These are phyloP conservation scores for Epizoanthus rinbou DNA, from an alignment of 92 coral and sea anemone species.

Conservation along the genomic window DNA sequence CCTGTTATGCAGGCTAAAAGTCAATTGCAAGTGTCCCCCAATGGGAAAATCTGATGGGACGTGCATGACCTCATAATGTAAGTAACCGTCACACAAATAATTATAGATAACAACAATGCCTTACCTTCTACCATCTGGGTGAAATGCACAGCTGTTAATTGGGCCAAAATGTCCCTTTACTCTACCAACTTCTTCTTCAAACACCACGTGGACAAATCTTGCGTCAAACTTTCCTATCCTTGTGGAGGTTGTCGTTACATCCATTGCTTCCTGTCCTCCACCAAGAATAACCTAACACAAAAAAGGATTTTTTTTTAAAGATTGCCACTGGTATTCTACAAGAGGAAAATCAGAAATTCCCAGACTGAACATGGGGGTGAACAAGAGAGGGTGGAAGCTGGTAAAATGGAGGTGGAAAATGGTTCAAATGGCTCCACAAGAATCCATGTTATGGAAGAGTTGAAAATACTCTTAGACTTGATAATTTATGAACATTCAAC, in stretches of 20 bases:
- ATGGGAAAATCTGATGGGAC: too few species aligned
- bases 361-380: too few species aligned
- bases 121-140: constrained; percentile 99
- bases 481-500: too few species aligned
- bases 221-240: constrained; percentile 99
- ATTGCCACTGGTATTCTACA: neutral
- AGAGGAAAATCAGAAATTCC: too few species aligned
- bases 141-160: constrained; percentile 93
- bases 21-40: too few species aligned
- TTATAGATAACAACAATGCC: neutral
- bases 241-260: constrained; percentile 94
- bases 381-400: too few species aligned
- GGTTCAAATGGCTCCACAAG: too few species aligned
- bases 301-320: neutral
- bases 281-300: constrained; percentile 80
- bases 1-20: too few species aligned
- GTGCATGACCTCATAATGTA: too few species aligned
- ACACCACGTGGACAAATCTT: constrained; percentile 86
- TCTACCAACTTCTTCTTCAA: constrained; percentile 97
- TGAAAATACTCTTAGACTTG: too few species aligned
- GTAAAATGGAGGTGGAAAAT: too few species aligned
- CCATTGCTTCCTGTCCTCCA: constrained; percentile 99
- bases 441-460: too few species aligned
- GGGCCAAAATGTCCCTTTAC: constrained; percentile 99
- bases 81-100: neutral